Base-by-base conservation (phyloP, 2,113 vertebrate genomes). In the Burhinus bistriatus region DNA sequence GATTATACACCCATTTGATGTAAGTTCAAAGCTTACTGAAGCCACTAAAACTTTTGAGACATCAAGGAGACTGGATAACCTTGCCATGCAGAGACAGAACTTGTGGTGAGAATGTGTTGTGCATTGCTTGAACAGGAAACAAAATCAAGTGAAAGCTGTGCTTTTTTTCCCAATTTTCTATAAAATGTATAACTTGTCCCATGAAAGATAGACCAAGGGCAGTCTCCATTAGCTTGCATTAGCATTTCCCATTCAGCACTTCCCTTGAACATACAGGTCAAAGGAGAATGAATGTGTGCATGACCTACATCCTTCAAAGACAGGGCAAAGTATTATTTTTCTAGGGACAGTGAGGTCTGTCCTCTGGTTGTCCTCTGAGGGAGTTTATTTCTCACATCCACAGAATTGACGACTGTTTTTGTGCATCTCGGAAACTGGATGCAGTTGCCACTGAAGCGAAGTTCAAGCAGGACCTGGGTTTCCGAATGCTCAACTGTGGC, bases 401-500 rank as follows among this genome's bases (percentile, higher is more conserved):
- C 97, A 99, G 99, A 98, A 99, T 99, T 0, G 99, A 99, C 26
- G 99, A 99, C 97, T 99, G 99, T 97, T 99, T 99, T 97, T 99
- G 99, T 64, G 99, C 99, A 12, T 99, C 99, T 65, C 99, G 99
- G 85, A 99, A 99, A 92, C 98, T 99, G 97, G 99, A 99, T 17
- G 99, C 99, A 0, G 98, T 99, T 54, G 99, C 99, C 62, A 99
- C 99, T 4, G 99, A 99, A 98, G 99, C 99, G 2, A 99, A 99
- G 97, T 99, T 99, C 98, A 99, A 99, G 97, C 99, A 99, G 95
- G 99, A 99, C 96, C 98, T 99, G 95, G 99, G 99, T n/a, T 99
- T 99, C 97, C 99, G 99, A 58, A 99, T 99, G 99, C 98, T 99
- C 94, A 99, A 99, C 98, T 99, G 99, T 13, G 99, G 99, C 70